These are phyloP conservation scores for Patella caerulea DNA, from an alignment of 2,888 invertebrate genomes.

Conservation along the genomic window DNA sequence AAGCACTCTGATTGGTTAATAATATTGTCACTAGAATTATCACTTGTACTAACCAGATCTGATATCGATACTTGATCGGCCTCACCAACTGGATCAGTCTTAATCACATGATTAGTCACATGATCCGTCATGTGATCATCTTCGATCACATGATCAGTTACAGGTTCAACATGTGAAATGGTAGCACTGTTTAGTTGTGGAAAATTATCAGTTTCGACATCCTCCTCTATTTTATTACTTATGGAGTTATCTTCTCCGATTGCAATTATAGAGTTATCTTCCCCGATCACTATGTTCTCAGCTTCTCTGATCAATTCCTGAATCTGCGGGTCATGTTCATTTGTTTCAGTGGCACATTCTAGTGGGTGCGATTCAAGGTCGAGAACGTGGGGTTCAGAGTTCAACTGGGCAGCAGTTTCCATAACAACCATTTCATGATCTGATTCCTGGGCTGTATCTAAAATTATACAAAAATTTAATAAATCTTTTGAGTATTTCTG, in stretches of 20 bases:
- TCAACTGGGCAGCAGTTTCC: no score
- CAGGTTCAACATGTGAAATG: conserved; percentile 22
- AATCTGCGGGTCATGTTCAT: no score
- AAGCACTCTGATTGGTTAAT: not conserved
- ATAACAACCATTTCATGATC: not conserved
- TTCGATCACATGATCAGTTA: conserved; percentile 17
- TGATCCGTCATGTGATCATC: not conserved
- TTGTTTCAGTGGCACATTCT: no score
- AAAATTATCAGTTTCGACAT: conserved; percentile 22
- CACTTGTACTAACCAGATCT: conserved; percentile 12
- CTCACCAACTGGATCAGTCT: conserved; percentile 12
- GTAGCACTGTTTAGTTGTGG: conserved; percentile 12
- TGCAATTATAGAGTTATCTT: no score
- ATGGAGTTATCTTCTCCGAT: no score
- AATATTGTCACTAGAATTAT: not conserved
- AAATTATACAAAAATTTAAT: not conserved
- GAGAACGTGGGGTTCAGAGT: no score
- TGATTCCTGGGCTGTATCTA: conserved; percentile 6
- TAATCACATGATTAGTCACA: not conserved
- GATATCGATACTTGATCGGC: conserved; percentile 9
- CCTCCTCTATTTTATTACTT: conserved; percentile 22
- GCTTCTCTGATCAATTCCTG: no score
- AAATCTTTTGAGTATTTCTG: no score
- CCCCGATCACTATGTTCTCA: no score
- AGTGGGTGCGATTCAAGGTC: no score